Evolutionary conservation across 2,113 vertebrate species (phyloP).

Genomic region (Pangasianodon gigas): DNA sequence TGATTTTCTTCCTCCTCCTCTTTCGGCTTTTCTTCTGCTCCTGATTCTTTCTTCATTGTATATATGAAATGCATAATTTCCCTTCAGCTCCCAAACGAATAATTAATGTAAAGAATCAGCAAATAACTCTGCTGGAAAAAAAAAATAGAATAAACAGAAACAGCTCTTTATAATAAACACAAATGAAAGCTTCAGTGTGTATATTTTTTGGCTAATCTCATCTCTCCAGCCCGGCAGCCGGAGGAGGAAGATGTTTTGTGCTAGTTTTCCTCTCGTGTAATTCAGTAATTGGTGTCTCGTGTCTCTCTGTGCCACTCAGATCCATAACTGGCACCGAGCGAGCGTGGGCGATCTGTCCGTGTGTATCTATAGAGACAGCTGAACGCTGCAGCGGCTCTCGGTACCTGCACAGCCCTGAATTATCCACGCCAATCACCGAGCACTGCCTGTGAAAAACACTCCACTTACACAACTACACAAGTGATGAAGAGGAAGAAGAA

Average conservation of each 20-base stretch:
- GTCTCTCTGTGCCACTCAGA: conserved; percentile 26
- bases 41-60: conserved; percentile 27
- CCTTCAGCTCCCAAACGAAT: conserved; percentile 44
- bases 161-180: conserved; percentile 57
- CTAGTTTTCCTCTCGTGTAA: conserved; percentile 69
- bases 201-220: conserved; percentile 64
- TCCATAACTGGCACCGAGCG: conserved; percentile 37
- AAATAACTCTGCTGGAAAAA: conserved; percentile 41
- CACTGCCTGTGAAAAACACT: background rate
- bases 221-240: conserved; percentile 65
- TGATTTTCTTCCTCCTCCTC: conserved; percentile 48
- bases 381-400: background rate
- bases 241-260: conserved; percentile 63
- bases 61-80: conserved; percentile 46
- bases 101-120: background rate
- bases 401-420: conserved; percentile 11
- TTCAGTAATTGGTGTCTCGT: conserved; percentile 63
- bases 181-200: conserved; percentile 64
- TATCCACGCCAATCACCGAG: background rate
- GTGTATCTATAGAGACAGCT: conserved; percentile 22
- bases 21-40: conserved; percentile 25
- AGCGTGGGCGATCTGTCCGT: conserved; percentile 37
- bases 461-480: background rate
- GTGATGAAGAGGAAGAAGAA: background rate
- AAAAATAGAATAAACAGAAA: conserved; percentile 49